phyloP scores from a whole-genome alignment of 2,797 vertebrate genomes.

The Sparus aurata region DNA sequence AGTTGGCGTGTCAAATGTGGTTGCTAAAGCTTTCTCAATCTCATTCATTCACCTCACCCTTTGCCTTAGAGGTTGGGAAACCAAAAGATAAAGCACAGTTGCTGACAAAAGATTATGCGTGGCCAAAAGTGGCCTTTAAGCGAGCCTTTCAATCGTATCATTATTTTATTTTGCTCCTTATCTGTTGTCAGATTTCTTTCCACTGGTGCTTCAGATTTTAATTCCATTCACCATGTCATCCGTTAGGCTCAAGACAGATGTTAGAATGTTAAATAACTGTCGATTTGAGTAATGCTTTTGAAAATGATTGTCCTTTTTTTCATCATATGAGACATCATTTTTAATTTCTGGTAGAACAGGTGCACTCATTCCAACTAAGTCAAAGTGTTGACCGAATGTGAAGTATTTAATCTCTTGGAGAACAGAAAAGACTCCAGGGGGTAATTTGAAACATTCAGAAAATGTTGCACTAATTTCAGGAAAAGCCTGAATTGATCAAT shows the following conservation, averaged over 20 bases:
- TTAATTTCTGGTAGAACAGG: neutral
- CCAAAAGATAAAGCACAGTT: constrained; percentile 71
- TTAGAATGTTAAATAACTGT: neutral
- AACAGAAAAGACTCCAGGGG: neutral
- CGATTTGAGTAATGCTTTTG: neutral
- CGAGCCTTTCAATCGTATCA: constrained; percentile 33
- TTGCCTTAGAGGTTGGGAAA: constrained; percentile 63
- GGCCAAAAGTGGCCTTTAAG: constrained; percentile 27
- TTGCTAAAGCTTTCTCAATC: constrained; percentile 55
- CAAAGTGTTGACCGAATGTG: neutral
- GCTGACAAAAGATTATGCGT: constrained; percentile 51
- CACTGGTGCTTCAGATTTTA: neutral
- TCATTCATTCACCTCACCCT: constrained; percentile 44
- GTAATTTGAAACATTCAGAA: neutral
- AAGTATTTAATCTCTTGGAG: neutral
- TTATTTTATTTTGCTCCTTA: neutral
- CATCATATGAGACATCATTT: neutral
- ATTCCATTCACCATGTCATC: neutral
- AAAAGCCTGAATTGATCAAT: neutral
- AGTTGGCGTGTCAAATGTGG: constrained; percentile 41
- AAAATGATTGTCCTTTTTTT: neutral
- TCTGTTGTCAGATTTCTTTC: neutral
- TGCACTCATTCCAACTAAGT: neutral
- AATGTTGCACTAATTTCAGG: neutral
- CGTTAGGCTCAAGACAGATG: neutral